These are phyloP conservation scores for Papilio xuthus DNA, from an alignment of 1,140 invertebrate species.

Conservation along the genomic window DNA sequence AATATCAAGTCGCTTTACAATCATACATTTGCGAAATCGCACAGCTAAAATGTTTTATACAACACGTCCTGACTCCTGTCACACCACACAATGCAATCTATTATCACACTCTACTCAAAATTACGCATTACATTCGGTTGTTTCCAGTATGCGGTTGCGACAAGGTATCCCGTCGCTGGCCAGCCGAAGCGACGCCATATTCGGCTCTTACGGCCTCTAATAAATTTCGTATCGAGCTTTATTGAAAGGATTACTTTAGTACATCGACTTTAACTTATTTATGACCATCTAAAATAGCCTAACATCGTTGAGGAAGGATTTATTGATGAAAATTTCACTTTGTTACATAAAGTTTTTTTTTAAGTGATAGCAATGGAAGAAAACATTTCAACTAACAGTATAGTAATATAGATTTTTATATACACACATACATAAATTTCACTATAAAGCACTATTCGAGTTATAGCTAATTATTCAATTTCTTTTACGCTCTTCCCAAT, in stretches of 20 bases:
- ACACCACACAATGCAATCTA: constrained; percentile 36
- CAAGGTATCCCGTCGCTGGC: constrained; percentile 19
- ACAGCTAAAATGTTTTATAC: no score
- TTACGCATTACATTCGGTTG: constrained; percentile 50
- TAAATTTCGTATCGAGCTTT: constrained; percentile 28
- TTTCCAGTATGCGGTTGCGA: constrained; percentile 42
- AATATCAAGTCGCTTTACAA: no score
- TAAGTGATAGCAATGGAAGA: not conserved
- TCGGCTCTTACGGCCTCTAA: constrained; percentile 12
- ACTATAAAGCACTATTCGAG: not conserved
- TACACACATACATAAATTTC: not conserved
- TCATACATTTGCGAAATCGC: no score
- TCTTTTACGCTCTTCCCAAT: not conserved
- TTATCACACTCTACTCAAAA: constrained; percentile 45
- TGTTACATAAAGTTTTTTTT: not conserved
- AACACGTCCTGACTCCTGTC: no score
- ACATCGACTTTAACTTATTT: constrained; percentile 18
- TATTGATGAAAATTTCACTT: not conserved
- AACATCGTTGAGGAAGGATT: constrained; percentile 11
- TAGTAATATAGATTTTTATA: not conserved
- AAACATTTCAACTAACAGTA: not conserved
- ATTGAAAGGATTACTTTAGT: constrained; percentile 29
- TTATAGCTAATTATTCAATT: not conserved
- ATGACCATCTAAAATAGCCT: not conserved
- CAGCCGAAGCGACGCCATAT: constrained; percentile 22